A percentile compares a stretch with the other conserved stretches of the same genome.
Conservation (phyloP, 1,140 invertebrate genomes). For the Aphaenogaster floridana region DNA sequence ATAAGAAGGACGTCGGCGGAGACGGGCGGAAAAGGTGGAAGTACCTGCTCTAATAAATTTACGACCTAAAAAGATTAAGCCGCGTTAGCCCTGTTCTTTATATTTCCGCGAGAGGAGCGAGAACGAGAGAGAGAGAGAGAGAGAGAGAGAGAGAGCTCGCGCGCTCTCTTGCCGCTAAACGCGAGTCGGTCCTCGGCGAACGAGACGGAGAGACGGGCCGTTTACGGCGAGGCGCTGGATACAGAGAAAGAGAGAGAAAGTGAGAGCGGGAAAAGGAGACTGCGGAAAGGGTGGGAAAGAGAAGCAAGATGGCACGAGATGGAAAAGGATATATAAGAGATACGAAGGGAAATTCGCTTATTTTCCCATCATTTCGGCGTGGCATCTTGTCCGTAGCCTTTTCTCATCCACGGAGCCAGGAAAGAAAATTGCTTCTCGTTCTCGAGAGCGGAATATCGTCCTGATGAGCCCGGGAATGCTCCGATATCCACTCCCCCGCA, state of each 20-base stretch:
- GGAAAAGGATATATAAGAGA: conserved; percentile 77
- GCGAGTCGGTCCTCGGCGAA: conserved; percentile 13
- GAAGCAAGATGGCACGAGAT: conserved; percentile 59
- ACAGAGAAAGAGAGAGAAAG: conserved; percentile 5
- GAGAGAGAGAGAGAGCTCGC: conserved; percentile 1
- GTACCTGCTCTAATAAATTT: conserved; percentile 86
- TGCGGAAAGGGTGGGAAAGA: neutral
- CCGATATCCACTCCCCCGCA: conserved; percentile 72
- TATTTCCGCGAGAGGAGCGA: conserved; percentile 83
- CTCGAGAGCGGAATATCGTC: conserved; percentile 84
- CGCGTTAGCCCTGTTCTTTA: conserved; percentile 86
- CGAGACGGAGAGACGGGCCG: conserved; percentile 22
- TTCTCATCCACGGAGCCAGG: conserved; percentile 79
- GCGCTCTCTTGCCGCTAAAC: conserved; percentile 32
- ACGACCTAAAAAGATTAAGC: conserved; percentile 86
- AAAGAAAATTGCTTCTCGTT: conserved; percentile 86
- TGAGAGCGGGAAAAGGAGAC: neutral
- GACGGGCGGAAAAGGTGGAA: conserved; percentile 74
- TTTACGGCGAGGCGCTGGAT: neutral
- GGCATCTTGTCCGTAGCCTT: conserved; percentile 85
- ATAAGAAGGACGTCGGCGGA: conserved; percentile 50
- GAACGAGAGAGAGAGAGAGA: conserved; percentile 17
- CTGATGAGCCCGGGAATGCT: conserved; percentile 84
- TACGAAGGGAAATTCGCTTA: conserved; percentile 85
- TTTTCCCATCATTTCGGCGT: conserved; percentile 85